Evolutionary conservation across 2,888 invertebrate genomes (phyloP).

Genomic region (Cancer borealis): DNA sequence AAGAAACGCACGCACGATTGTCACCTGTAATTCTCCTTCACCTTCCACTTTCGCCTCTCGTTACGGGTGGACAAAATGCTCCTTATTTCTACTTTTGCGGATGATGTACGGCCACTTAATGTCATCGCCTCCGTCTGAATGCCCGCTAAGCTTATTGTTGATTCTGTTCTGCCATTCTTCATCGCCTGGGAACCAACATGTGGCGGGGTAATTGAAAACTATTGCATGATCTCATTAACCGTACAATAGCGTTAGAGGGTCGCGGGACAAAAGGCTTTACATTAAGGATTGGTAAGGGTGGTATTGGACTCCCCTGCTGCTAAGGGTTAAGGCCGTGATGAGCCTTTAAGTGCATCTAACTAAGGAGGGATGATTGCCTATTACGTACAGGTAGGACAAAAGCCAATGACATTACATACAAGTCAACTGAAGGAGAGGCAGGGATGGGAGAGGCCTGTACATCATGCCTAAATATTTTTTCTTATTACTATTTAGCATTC

Average conservation of each 20-base stretch:
- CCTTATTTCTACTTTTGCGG: conserved; percentile 57
- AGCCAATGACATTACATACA: conserved; percentile 66
- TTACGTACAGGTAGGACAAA: conserved; percentile 68
- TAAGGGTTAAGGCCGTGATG: conserved; percentile 46
- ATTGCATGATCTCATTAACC: conserved; percentile 73
- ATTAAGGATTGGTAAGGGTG: background rate
- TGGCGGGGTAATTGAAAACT: conserved; percentile 70
- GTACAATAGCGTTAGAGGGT: conserved; percentile 53
- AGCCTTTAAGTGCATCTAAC: conserved; percentile 54
- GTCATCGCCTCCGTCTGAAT: conserved; percentile 65
- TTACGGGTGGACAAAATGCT: conserved; percentile 26
- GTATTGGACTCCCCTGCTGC: conserved; percentile 48
- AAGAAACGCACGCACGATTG: background rate
- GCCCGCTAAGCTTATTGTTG: conserved; percentile 59
- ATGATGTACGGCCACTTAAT: conserved; percentile 57
- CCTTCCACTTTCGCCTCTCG: background rate
- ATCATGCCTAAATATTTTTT: background rate
- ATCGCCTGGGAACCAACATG: conserved; percentile 66
- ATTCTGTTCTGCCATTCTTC: conserved; percentile 58
- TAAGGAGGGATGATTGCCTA: conserved; percentile 67
- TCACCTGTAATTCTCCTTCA: background rate
- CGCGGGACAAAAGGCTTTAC: conserved; percentile 1
- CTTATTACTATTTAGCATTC: background rate
- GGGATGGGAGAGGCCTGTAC: background rate
- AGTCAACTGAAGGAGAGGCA: conserved; percentile 45